Evolutionary conservation across 2,888 invertebrate species (phyloP).

Genomic region (Tillus elongatus): DNA sequence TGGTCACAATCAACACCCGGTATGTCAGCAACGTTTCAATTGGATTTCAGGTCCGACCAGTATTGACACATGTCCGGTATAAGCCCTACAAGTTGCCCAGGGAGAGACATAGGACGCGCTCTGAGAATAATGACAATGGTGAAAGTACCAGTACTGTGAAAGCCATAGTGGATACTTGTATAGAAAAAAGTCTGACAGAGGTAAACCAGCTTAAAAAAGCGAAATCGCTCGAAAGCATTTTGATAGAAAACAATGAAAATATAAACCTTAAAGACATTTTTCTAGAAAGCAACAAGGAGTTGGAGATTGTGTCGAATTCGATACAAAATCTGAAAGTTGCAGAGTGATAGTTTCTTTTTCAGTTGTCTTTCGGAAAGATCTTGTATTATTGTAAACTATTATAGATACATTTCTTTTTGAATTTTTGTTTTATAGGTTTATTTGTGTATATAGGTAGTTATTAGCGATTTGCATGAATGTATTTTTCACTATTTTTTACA

Average conservation of each 20-base stretch:
- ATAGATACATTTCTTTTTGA: too few species aligned
- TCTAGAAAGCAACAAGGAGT: slow-evolving; percentile 40
- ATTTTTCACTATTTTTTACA: too few species aligned
- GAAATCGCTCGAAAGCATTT: slow-evolving; percentile 53
- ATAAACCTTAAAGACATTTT: slow-evolving; percentile 22
- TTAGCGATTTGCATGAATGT: too few species aligned
- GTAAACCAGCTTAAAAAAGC: slow-evolving; percentile 47
- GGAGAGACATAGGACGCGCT: slow-evolving; percentile 51
- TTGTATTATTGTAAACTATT: too few species aligned
- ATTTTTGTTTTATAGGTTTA: too few species aligned
- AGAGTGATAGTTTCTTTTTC: slow-evolving; percentile 33
- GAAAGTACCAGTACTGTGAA: slow-evolving; percentile 27
- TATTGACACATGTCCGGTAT: slow-evolving; percentile 46
- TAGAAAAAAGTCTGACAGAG: slow-evolving; percentile 29
- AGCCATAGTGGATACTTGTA: slow-evolving; percentile 30
- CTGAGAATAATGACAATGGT: slow-evolving; percentile 51
- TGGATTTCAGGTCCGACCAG: slow-evolving; percentile 47
- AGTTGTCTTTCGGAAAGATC: too few species aligned
- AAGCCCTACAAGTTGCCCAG: slow-evolving; percentile 51
- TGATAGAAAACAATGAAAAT: slow-evolving; percentile 37
- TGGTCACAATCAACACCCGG: slow-evolving; percentile 46
- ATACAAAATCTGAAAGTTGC: slow-evolving; percentile 55
- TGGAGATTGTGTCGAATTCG: slow-evolving; percentile 53
- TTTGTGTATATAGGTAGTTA: too few species aligned
- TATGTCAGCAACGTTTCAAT: slow-evolving; percentile 56